These are phyloP conservation scores for Scaptodrosophila latifasciaeformis DNA, from an alignment of 2,888 invertebrate species.

Conservation along the genomic window DNA sequence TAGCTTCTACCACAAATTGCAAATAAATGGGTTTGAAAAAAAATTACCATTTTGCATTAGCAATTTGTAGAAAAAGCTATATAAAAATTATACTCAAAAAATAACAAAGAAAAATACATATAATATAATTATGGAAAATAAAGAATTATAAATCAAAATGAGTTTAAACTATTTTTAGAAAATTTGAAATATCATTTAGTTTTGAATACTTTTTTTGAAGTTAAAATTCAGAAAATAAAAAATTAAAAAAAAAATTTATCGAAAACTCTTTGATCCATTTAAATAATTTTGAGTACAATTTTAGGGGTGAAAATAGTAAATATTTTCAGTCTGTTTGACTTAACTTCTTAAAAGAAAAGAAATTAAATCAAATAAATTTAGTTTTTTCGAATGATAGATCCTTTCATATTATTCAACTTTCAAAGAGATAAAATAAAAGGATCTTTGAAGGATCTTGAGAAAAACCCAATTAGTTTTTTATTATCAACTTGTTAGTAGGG, in stretches of 20 bases:
- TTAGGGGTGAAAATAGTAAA: too few relatives aligned
- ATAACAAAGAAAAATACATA: conserved; percentile 27
- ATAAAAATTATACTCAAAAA: conserved; percentile 53
- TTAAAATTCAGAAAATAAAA: too few relatives aligned
- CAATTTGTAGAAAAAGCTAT: conserved; percentile 24
- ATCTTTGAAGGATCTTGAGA: background rate
- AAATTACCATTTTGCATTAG: background rate
- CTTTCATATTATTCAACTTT: background rate
- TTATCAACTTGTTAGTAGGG: too few relatives aligned
- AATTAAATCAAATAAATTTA: background rate
- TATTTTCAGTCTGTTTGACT: too few relatives aligned
- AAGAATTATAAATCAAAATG: conserved; percentile 27
- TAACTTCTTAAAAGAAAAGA: conserved; percentile 3
- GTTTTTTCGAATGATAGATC: background rate
- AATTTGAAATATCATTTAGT: too few relatives aligned
- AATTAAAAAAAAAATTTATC: conserved; percentile 13
- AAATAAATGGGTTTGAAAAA: background rate
- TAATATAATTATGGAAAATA: conserved; percentile 9
- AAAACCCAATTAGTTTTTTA: conserved; percentile 12
- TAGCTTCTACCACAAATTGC: background rate
- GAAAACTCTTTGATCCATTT: too few relatives aligned
- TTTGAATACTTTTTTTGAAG: too few relatives aligned
- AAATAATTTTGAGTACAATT: too few relatives aligned
- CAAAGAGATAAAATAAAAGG: background rate
- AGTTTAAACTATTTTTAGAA: too few relatives aligned